These are phyloP conservation scores for Melipona bicolor DNA, from an alignment of 2,888 invertebrate genomes.

Conservation along the genomic window DNA sequence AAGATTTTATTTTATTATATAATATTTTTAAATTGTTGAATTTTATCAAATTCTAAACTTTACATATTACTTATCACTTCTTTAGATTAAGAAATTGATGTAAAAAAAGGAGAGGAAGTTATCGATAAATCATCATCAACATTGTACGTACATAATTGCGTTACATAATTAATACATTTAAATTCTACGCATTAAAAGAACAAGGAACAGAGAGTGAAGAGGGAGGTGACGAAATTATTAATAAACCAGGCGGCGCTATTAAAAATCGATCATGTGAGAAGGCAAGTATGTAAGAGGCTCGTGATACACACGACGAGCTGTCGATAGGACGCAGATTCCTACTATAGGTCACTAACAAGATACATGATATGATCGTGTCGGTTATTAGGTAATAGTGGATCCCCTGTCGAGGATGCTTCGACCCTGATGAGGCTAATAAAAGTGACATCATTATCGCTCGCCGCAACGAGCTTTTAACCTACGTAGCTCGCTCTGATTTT, in stretches of 20 bases:
- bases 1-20: background rate
- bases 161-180: no score
- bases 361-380: constrained; percentile 64
- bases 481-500: constrained; percentile 70
- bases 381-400: constrained; percentile 69
- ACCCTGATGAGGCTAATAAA: constrained; percentile 82
- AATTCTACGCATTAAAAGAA: no score
- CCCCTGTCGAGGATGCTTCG: constrained; percentile 73
- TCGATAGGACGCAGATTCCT: constrained; percentile 59
- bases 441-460: constrained; percentile 80
- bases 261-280: constrained; percentile 6
- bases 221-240: constrained; percentile 19
- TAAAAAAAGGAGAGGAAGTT: background rate
- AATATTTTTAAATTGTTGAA: no score
- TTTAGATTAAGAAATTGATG: background rate
- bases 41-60: background rate
- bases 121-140: no score
- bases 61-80: background rate
- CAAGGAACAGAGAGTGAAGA: no score
- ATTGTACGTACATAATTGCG: no score
- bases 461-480: constrained; percentile 72
- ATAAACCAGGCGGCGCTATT: constrained; percentile 23
- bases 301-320: constrained; percentile 40
- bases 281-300: background rate
- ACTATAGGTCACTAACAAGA: constrained; percentile 49